Percentiles rank a stretch among this genome's conserved stretches.
phyloP scores from a whole-genome alignment of 2,797 vertebrate genomes.

The Austrolebias charrua region DNA sequence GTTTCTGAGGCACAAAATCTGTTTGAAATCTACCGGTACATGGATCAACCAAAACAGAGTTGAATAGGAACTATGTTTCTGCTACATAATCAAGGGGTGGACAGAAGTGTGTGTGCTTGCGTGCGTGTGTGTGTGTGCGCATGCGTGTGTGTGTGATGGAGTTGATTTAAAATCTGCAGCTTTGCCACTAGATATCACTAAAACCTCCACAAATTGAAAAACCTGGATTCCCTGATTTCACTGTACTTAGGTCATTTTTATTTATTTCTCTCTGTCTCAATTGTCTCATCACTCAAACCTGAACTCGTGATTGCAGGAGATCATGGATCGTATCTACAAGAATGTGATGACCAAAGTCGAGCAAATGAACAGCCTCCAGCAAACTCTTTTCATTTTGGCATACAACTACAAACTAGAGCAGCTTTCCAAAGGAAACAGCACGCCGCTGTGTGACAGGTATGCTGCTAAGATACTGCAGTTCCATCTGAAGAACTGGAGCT shows the following conservation, averaged over 20 bases:
- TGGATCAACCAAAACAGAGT: no score
- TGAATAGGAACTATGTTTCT: no score
- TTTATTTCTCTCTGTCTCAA: background rate
- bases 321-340: constrained; percentile 98
- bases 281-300: background rate
- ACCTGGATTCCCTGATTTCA: background rate
- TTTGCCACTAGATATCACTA: background rate
- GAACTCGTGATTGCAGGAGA: constrained; percentile 81
- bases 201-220: background rate
- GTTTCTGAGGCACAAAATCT: no score
- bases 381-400: constrained; percentile 88
- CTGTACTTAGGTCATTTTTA: background rate
- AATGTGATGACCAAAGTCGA: constrained; percentile 94
- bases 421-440: constrained; percentile 85
- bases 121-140: no score
- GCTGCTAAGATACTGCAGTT: background rate
- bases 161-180: background rate
- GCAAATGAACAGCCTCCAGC: constrained; percentile 88
- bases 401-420: constrained; percentile 99
- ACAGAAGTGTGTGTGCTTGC: no score
- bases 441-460: constrained; percentile 90
- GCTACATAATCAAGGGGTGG: no score
- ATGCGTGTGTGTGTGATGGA: no score
- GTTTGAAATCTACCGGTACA: no score
- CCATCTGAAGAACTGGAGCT: background rate